Evolutionary conservation across 2,888 invertebrate genomes (phyloP), one percentile per base, ranked within the genome.

Genomic region (Synergus umbraculus): DNA sequence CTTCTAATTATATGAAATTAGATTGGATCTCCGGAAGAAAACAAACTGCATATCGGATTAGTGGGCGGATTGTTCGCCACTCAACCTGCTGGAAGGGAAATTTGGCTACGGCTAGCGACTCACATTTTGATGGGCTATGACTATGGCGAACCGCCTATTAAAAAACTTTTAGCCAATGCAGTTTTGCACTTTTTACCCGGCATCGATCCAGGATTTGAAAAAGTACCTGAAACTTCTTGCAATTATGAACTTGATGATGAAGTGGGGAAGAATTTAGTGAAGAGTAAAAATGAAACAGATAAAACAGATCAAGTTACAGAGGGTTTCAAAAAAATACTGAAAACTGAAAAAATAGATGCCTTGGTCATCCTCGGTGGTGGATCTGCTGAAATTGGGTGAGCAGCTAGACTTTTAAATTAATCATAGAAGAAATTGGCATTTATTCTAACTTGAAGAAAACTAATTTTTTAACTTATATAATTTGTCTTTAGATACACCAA

Each of bases 41-140:
- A 93, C 1, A 97, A 98, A 92, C 95, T 97, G 88, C 96, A 97
- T 88, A 94, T 98, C 18, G 96, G 96, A 0, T 91, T 98, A n/a
- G 93, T 97, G 44, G 98, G 98, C 82, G 97, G 97, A 77, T 91
- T 97, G 76, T 97, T 96, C 90, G 96, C 95, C 0, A 95, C 96
- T 0, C 96, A 98, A 89, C 97, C 97, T 0, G 93, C 97, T 18
- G 97, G 98, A 0, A 95, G 98, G 78, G 98, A 98, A 92, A 93
- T 98, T 81, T 92, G 96, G 0, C 89, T 98, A 0, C 96, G 98
- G 91, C 93, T 98, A 85, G 96, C 96, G 0, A 94, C 97, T 0
- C 98, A 98, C 92, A 92, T 98, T 29, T 92, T 96, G 41, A 95
- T 94, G 77, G 97, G 97, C 0, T 95, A 96, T 89, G 92, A 93